A percentile compares a stretch with the other conserved stretches of the same genome.
phyloP scores from a whole-genome alignment of 2,888 invertebrate genomes.

The Drosophila kuntzei region DNA sequence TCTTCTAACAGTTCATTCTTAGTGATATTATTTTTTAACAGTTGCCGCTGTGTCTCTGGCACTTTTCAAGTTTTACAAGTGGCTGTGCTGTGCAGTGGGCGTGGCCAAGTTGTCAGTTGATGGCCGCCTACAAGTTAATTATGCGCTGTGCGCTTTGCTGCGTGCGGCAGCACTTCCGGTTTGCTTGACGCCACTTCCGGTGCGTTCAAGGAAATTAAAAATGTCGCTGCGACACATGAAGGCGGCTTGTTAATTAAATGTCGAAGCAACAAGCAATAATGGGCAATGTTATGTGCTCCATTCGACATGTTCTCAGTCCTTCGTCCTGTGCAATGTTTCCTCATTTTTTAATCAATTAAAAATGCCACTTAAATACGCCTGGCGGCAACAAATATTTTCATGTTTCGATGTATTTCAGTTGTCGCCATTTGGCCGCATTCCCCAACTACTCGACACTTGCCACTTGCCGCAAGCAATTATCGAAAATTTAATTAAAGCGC shows the following conservation, averaged over 20 bases:
- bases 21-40: not conserved
- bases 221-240: conserved; percentile 58
- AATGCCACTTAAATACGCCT: conserved; percentile 69
- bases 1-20: not conserved
- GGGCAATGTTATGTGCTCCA: conserved; percentile 31
- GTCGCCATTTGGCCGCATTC: conserved; percentile 29
- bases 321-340: conserved; percentile 21
- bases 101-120: conserved; percentile 44
- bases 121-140: conserved; percentile 71
- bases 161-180: conserved; percentile 68
- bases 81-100: conserved; percentile 40
- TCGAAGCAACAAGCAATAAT: conserved; percentile 53
- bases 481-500: conserved; percentile 80
- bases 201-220: conserved; percentile 75
- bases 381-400: conserved; percentile 59
- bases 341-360: conserved; percentile 78
- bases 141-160: conserved; percentile 64
- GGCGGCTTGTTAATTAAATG: conserved; percentile 69
- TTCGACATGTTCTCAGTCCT: not conserved
- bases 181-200: conserved; percentile 66
- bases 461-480: conserved; percentile 72
- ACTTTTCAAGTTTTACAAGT: conserved; percentile 49
- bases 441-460: not conserved
- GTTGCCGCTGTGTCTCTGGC: conserved; percentile 8
- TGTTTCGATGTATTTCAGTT: conserved; percentile 48